Evolutionary conservation across 2,888 invertebrate species (phyloP), one percentile per base, ranked within the genome.

Genomic region (Tineola bisselliella): DNA sequence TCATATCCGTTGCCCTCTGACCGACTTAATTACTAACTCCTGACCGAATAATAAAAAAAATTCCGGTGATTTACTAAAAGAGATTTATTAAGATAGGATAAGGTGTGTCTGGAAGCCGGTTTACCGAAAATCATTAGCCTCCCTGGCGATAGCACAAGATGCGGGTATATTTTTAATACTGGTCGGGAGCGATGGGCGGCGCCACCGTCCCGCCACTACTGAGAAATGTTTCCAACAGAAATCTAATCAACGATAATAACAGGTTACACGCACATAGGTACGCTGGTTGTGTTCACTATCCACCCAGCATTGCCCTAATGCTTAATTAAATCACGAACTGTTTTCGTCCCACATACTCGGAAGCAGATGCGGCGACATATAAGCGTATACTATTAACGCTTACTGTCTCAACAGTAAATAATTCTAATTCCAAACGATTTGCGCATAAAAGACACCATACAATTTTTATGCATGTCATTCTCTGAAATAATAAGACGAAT

Each of bases 181-280:
- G 78, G 75, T 25, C 83, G 80, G 86, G 82, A 86, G 86, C 86
- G 82, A 79, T 81, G 86, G 87, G 86, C 86, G 86, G 80, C 76
- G 76, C 80, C 18, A 17, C 25, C 78, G 74, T 64, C 66, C 43
- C 43, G 8, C 74, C 79, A 87, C 87, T 87, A 87, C 87, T 84
- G 84, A 87, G 87, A 87, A 87, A 84, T 81, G 82, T 82, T 84
- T 83, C 84, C 81, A 82, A 84, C 86, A 83, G 83, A 86, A 86
- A 87, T 84, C 87, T 86, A 87, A 87, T 87, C 87, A 86, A 84
- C 69, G 79, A 78, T 87, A 87, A 87, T 87, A 86, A 86, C 87
- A 84, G 87, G 87, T 86, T 87, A 81, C 79, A 74, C 74, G 76
- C 75, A 73, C 78, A 43, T 48, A 54, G 54, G 58, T 58, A 33